These are phyloP conservation scores for Rhagoletis zephyria DNA, from an alignment of 1,140 invertebrate species.

Conservation along the genomic window DNA sequence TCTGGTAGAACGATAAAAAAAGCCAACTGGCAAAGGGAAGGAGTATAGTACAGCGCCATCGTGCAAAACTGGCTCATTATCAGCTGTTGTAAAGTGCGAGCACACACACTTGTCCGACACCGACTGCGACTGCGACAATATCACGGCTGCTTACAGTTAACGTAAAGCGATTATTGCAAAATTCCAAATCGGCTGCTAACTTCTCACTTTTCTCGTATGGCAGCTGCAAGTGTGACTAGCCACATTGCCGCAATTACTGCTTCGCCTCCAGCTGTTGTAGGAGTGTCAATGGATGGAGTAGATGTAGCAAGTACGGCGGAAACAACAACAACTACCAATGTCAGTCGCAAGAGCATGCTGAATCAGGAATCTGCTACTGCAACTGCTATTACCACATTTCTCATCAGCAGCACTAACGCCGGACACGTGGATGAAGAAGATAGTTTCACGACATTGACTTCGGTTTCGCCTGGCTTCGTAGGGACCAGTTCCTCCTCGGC, in stretches of 20 bases:
- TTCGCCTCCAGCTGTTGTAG: not conserved
- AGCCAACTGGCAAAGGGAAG: too few relatives aligned
- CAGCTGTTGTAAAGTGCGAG: too few relatives aligned
- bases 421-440: not conserved
- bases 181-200: not conserved
- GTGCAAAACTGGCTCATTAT: too few relatives aligned
- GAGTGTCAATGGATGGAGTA: not conserved
- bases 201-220: conserved; percentile 59
- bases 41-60: too few relatives aligned
- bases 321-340: not conserved
- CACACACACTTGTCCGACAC: too few relatives aligned
- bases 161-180: not conserved
- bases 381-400: not conserved
- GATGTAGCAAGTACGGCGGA: too few relatives aligned
- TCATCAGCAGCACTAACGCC: not conserved
- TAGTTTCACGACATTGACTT: not conserved
- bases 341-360: not conserved
- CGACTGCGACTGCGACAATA: too few relatives aligned
- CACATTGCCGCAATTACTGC: conserved; percentile 56
- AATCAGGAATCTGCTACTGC: not conserved
- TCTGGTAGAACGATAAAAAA: too few relatives aligned
- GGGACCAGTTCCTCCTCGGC: too few relatives aligned
- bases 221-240: conserved; percentile 62
- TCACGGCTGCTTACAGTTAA: not conserved
- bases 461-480: not conserved